Base-by-base conservation (phyloP, 2,888 invertebrate species). In the Erpobdella octoculata region DNA sequence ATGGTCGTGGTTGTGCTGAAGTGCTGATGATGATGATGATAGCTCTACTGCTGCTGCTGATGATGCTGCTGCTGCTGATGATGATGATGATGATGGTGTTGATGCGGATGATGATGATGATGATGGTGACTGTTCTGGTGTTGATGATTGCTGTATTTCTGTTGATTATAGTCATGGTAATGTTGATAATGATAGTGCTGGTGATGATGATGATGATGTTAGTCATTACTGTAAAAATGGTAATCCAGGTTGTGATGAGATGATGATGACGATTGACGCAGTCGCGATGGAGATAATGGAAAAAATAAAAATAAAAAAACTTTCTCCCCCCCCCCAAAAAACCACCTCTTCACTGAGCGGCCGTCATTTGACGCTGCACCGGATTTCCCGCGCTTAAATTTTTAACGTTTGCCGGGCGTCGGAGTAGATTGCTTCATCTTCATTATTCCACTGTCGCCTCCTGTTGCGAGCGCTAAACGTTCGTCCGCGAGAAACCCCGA, bases 51-150 rank as follows among this genome's bases (percentile, higher is more conserved):
- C 8, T 62, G 31, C 8, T 62, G 62, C 6, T 8, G 35, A 33
- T 62, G 46, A 62, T 62, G 62, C 28, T 62, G 62, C 8, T 62
- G 62, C 28, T 62, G 62, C 18, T 33, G 35, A 35, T 62, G 62
- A 62, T 62, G 31, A 62, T 62, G 62, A 62, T 62, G 62, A 62
- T 62, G 62, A 33, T 33, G 35, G 8, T 62, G 62, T 31, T 62
- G 31, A 62, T 62, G 62, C 28, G 28, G 62, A 62, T 62, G 62
- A 62, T 62, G 62, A 28, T 62, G 62, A 33, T 33, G 35, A 33
- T 62, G 62, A 62, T 62, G 62, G 33, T 62, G 62, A 62, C 33
- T 28, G 33, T 62, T 28, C 9, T 33, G 35, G 31, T 62, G 31
- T 31, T 62, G 62, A 62, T 62, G 62, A 62, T 62, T 28, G 33